These are phyloP conservation scores for Phylloscopus collybita DNA, from an alignment of 2,797 vertebrate genomes.

Conservation along the genomic window DNA sequence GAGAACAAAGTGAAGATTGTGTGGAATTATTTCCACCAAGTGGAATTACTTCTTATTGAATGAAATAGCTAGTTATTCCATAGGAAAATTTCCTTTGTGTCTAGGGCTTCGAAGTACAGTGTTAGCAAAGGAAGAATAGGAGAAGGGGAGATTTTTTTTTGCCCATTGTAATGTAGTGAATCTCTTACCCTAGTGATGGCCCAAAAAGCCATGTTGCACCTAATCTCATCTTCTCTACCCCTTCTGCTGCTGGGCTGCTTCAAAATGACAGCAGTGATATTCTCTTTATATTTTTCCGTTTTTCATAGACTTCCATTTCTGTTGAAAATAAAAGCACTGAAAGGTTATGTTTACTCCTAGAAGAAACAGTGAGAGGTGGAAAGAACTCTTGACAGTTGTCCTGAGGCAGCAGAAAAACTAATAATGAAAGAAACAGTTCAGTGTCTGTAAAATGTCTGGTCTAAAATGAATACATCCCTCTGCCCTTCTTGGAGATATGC, in stretches of 20 bases:
- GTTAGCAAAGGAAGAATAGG: neutral
- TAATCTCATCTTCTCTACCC: neutral
- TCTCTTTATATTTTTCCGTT: constrained; percentile 29
- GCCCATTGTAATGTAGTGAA: neutral
- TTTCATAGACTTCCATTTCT: constrained; percentile 10
- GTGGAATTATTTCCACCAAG: neutral
- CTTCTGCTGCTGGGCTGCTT: neutral
- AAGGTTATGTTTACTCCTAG: constrained; percentile 23
- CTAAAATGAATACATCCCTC: constrained; percentile 46
- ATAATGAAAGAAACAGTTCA: constrained; percentile 62
- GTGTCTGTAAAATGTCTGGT: constrained; percentile 52
- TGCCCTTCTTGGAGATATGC: neutral
- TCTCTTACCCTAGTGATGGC: neutral
- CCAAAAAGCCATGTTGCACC: neutral
- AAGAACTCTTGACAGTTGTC: constrained; percentile 47
- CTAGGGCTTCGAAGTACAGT: neutral
- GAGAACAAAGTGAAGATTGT: neutral
- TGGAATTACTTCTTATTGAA: neutral
- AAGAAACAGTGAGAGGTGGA: constrained; percentile 10
- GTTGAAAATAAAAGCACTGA: constrained; percentile 7
- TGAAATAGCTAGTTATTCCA: neutral
- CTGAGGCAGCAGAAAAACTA: constrained; percentile 54
- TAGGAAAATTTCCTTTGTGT: neutral
- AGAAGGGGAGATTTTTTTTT: neutral
- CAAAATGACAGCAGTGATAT: constrained; percentile 31